Evolutionary conservation across 2,113 vertebrate genomes (phyloP).

Genomic region (Coptodon rendalli): DNA sequence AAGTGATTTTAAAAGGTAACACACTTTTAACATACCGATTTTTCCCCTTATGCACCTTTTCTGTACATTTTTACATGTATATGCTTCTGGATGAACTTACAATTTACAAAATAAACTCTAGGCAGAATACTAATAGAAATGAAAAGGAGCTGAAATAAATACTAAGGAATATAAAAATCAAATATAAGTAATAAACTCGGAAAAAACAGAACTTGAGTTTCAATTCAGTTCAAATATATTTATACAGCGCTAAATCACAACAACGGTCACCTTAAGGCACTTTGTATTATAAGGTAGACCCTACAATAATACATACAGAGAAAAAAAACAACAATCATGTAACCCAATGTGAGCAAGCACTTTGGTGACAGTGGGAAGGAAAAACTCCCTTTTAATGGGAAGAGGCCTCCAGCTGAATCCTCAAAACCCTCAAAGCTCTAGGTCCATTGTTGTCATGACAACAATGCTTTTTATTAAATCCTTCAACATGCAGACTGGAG

Average conservation of each 20-base stretch:
- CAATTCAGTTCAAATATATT: background rate
- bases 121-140: background rate
- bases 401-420: background rate
- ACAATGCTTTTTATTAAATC: background rate
- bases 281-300: background rate
- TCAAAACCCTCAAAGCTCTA: background rate
- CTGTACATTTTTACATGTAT: background rate
- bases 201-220: background rate
- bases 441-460: background rate
- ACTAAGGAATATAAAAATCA: background rate
- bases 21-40: background rate
- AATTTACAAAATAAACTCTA: background rate
- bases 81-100: background rate
- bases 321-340: background rate
- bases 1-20: conserved; percentile 65
- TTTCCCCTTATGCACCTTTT: background rate
- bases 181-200: background rate
- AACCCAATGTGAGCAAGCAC: background rate
- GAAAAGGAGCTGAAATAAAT: background rate
- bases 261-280: background rate
- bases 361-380: background rate
- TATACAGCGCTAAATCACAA: background rate
- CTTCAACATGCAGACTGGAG: background rate
- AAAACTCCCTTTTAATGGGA: background rate
- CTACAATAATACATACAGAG: background rate